Evolutionary conservation across 2,888 invertebrate genomes (phyloP), one percentile per base, ranked within the genome.

Genomic region (Papilio demoleus): DNA sequence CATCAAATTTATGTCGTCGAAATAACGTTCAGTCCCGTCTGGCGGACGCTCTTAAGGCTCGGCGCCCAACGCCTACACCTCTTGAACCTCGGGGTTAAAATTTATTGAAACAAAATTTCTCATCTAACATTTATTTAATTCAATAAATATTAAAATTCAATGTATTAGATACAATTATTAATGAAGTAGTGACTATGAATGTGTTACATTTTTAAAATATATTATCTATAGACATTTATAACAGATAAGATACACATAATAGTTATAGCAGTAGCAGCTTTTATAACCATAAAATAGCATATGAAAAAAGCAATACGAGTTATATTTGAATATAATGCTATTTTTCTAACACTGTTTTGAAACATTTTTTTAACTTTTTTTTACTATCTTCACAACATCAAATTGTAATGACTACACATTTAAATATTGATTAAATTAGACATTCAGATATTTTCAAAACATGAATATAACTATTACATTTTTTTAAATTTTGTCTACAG

Each of bases 91-190:
- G n/a, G n/a, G 31, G 31, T 27, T 31, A 27, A 14, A n/a, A 17
- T 17, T n/a, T 45, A 50, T 11, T 56, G 4, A 56, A 56, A 56
- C 31, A 31, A 17, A 4, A 14, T 53, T 56, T 31, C 14, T 2
- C 9, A 17, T 56, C n/a, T 56, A 56, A 56, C 53, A 56, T 56
- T 56, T 56, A 53, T 53, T 53, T 53, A 56, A 56, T 27, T 31
- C 53, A 3, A 17, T 17, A 17, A 56, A 11, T 27, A 14, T 56
- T 56, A 9, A 27, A 12, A 47, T 11, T n/a, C n/a, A 17, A 53
- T 56, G 53, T 56, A 56, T n/a, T 31, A 17, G 8, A 56, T 56
- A 56, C 5, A 50, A 0, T 50, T n/a, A 27, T 24, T 2, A 2
- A 53, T 31, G 31, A 31, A 56, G 17, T 22, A 31, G 11, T 17